A percentile compares a stretch with the other conserved stretches of the same genome.
Conservation (phyloP, 2,113 vertebrate species). For the Notiomystis cincta region DNA sequence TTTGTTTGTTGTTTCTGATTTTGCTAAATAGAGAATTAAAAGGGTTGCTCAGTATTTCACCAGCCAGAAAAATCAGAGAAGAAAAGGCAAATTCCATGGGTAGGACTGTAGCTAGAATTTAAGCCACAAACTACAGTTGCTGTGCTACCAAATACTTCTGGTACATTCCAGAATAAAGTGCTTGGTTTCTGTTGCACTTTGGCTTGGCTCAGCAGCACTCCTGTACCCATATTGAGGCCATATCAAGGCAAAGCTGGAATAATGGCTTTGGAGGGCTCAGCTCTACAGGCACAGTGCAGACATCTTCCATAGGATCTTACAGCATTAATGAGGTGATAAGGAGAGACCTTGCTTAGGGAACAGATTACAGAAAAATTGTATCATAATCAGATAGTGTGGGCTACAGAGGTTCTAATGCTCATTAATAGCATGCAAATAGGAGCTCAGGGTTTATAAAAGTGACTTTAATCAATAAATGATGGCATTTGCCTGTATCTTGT, state of each 20-base stretch:
- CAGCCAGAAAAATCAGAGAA: not conserved
- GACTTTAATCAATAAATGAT: not conserved
- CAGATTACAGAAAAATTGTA: not conserved
- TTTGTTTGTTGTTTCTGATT: not conserved
- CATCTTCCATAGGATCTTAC: not conserved
- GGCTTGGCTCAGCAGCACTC: not conserved
- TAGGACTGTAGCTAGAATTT: not conserved
- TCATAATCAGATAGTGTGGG: fast-evolving
- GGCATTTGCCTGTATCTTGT: not conserved
- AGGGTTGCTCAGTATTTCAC: not conserved
- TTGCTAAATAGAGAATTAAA: not conserved
- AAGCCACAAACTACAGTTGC: not conserved
- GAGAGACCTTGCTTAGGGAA: not conserved
- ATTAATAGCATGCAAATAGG: not conserved
- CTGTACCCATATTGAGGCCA: not conserved
- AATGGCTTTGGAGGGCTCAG: not conserved
- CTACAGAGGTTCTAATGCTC: not conserved
- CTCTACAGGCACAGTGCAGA: not conserved
- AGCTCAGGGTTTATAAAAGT: not conserved
- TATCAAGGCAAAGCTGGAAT: not conserved
- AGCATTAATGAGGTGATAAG: not conserved
- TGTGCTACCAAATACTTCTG: not conserved
- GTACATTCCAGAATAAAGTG: not conserved
- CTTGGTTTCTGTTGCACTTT: not conserved
- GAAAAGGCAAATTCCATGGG: not conserved